Evolutionary conservation across 2,113 vertebrate genomes (phyloP).

Genomic region (Microtus oregoni): DNA sequence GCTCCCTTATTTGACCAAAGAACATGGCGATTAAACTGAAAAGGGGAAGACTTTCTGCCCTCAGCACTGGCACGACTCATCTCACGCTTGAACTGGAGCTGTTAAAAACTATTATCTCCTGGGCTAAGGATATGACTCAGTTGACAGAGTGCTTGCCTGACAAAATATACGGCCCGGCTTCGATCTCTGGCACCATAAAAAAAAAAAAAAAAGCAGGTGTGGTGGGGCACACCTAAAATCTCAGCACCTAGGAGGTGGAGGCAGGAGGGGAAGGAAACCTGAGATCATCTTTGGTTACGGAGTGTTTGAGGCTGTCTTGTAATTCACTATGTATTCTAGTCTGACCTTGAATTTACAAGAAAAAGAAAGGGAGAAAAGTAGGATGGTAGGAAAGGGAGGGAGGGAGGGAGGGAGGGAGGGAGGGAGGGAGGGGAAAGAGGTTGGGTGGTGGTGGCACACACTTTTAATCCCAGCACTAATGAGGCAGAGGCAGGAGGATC

Average conservation of each 20-base stretch:
- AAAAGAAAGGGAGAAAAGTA: too few species aligned
- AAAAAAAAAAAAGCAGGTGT: not conserved
- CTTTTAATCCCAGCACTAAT: not conserved
- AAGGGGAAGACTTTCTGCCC: slow-evolving; percentile 9
- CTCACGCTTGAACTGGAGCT: not conserved
- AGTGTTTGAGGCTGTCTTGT: not conserved
- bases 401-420: too few species aligned
- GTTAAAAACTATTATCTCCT: slow-evolving; percentile 56
- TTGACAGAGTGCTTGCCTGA: not conserved
- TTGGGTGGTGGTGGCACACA: not conserved
- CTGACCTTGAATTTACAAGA: not conserved
- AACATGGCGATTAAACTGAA: not conserved
- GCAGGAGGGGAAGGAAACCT: too few species aligned
- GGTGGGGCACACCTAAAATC: not conserved
- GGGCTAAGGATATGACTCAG: not conserved
- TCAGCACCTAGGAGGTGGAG: not conserved
- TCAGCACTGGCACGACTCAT: not conserved
- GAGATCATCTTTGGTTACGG: not conserved
- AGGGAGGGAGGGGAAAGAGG: too few species aligned
- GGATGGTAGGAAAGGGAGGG: fast-evolving
- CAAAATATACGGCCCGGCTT: not conserved
- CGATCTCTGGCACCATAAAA: not conserved
- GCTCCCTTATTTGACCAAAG: not conserved
- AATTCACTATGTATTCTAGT: not conserved
- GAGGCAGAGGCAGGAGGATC: not conserved